Base-by-base conservation (phyloP, 2,113 vertebrate genomes). In the Neogale vison region DNA sequence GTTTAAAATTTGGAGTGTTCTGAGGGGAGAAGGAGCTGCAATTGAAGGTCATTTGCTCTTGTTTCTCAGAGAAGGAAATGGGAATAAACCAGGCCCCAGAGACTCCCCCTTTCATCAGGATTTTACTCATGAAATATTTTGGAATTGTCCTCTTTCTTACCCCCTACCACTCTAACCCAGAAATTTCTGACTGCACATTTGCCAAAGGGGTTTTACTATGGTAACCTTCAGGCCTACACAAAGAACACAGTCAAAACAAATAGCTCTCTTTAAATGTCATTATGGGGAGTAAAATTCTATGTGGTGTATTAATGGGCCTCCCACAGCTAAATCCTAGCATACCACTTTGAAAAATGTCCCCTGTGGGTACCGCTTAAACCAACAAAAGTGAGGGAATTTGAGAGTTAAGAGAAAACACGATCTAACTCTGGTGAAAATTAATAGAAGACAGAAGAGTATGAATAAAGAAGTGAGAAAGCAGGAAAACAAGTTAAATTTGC, bases 291-390 rank as follows among this genome's bases (percentile, higher is more conserved):
- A 98, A 98, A 98, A 97, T 98, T 98, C 98, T 98, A 94, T 98
- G 98, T 98, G 93, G 97, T 98, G 95, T 98, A 98, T 98, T 98
- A 98, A 98, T 98, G 97, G 97, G 98, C 97, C 97, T 98, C 98
- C 98, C 97, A 98, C 98, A 97, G 98, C 96, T 98, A 98, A 98
- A 98, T 97, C 97, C 97, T 96, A 97, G 94, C 97, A 97, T 96
- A 97, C 97, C 97, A 98, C 97, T 98, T 98, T 98, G 97, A 98
- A 98, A 98, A 98, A 98, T 97, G 97, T 97, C 96, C 98, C 98
- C 98, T 96, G 97, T 98, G 98, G 97, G 97, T 96, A 98, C 97
- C 86, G 1, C 98, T 98, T 98, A 98, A 98, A 98, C 97, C 94
- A 98, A 98, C 97, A 98, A 97, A 98, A 98, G 97, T 98, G 91